Conservation (phyloP, 2,888 invertebrate species). For the Ferrisia virgata region DNA sequence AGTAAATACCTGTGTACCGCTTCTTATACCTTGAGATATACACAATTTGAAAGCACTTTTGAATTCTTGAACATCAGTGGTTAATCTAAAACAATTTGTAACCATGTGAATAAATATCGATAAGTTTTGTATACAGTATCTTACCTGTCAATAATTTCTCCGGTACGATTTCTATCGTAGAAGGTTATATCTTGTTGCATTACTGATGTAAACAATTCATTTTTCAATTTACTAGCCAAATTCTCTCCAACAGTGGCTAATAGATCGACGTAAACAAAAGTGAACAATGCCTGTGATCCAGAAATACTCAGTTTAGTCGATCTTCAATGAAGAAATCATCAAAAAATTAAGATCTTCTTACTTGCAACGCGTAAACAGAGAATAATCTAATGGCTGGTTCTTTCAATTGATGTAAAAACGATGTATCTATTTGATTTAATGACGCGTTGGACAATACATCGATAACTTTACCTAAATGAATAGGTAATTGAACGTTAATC, state of each 20-base stretch:
- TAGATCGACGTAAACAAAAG: conserved; percentile 84
- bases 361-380: conserved; percentile 71
- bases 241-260: conserved; percentile 85
- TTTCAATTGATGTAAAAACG: background rate
- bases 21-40: conserved; percentile 86
- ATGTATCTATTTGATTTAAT: conserved; percentile 28
- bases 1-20: conserved; percentile 71
- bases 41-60: conserved; percentile 94
- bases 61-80: conserved; percentile 93
- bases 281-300: conserved; percentile 70
- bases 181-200: conserved; percentile 84
- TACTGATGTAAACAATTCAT: conserved; percentile 77
- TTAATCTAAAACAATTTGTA: conserved; percentile 60
- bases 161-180: conserved; percentile 86
- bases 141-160: conserved; percentile 85
- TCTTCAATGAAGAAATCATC: background rate
- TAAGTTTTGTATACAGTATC: background rate
- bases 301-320: background rate
- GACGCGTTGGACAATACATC: conserved; percentile 68
- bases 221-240: conserved; percentile 76
- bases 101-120: background rate
- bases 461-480: conserved; percentile 75
- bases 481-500: conserved; percentile 85
- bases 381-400: conserved; percentile 57
- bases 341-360: conserved; percentile 53